phyloP scores from a whole-genome alignment of 2,888 invertebrate genomes.

The Mythimna impura region DNA sequence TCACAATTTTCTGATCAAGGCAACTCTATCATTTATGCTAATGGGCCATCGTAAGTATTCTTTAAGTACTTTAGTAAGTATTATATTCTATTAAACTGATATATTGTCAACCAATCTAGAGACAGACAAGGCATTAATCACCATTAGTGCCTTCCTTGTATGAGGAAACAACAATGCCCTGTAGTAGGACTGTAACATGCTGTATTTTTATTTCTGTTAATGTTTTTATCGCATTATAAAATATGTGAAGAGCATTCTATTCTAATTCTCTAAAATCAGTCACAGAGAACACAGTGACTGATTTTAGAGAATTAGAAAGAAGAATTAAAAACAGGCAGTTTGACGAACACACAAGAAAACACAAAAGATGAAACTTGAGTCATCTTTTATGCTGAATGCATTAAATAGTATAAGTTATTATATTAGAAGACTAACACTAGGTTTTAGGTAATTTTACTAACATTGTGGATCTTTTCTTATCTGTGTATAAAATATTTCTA shows the following conservation, averaged over 20 bases:
- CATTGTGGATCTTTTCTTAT: too few species aligned
- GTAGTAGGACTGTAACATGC: neutral
- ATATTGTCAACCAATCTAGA: neutral
- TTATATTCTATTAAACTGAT: neutral
- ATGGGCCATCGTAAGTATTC: constrained; percentile 83
- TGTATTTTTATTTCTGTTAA: neutral
- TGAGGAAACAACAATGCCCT: neutral
- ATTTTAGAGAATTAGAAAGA: too few species aligned
- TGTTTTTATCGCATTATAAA: neutral
- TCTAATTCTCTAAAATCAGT: too few species aligned
- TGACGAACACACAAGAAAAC: too few species aligned
- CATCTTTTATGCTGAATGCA: too few species aligned
- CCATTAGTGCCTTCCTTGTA: neutral
- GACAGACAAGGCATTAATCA: too few species aligned
- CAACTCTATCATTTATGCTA: constrained; percentile 76
- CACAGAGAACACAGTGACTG: too few species aligned
- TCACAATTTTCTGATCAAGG: constrained; percentile 77
- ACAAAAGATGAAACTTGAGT: too few species aligned
- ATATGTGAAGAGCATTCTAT: constrained; percentile 9
- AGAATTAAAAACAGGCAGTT: too few species aligned
- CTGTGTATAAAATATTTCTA: neutral
- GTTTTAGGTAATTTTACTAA: too few species aligned
- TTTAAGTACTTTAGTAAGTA: neutral
- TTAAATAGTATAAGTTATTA: too few species aligned
- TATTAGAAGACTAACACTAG: too few species aligned